Percentiles rank a stretch among this genome's conserved stretches.
phyloP scores from a whole-genome alignment of 2,888 invertebrate genomes.

The Ypsolopha sequella region DNA sequence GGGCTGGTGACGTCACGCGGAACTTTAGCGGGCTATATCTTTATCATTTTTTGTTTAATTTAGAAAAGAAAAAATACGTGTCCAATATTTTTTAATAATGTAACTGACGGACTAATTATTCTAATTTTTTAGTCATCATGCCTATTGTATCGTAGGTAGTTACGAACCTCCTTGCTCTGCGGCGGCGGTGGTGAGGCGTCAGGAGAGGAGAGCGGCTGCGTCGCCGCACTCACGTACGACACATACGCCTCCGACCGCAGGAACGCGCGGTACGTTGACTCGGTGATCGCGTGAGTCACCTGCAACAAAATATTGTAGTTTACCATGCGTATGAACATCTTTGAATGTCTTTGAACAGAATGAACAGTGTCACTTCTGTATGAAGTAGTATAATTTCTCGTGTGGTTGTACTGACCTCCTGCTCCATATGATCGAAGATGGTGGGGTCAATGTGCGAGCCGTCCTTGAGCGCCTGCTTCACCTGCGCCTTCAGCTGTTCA shows the following conservation, averaged over 20 bases:
- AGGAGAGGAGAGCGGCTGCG: conserved; percentile 79
- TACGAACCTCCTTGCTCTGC: conserved; percentile 30
- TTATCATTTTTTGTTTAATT: no score
- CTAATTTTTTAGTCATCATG: no score
- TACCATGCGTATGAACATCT: background rate
- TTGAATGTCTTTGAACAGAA: no score
- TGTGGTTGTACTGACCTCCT: conserved; percentile 70
- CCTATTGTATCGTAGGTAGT: no score
- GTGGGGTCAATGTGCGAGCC: conserved; percentile 78
- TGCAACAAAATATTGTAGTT: conserved; percentile 16
- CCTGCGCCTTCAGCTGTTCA: conserved; percentile 83
- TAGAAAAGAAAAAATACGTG: no score
- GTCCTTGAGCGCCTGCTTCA: conserved; percentile 80
- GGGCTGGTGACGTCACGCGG: no score
- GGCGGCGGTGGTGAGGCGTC: conserved; percentile 43
- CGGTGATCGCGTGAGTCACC: conserved; percentile 86
- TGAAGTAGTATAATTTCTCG: no score
- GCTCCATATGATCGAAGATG: conserved; percentile 89
- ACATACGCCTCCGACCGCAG: conserved; percentile 94
- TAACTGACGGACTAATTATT: no score
- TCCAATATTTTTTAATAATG: no score
- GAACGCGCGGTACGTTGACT: conserved; percentile 93
- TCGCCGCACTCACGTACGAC: conserved; percentile 85
- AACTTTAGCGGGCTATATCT: no score
- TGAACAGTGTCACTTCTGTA: no score